Evolutionary conservation across 2,797 vertebrate genomes (phyloP).

Genomic region (Natrix natrix): DNA sequence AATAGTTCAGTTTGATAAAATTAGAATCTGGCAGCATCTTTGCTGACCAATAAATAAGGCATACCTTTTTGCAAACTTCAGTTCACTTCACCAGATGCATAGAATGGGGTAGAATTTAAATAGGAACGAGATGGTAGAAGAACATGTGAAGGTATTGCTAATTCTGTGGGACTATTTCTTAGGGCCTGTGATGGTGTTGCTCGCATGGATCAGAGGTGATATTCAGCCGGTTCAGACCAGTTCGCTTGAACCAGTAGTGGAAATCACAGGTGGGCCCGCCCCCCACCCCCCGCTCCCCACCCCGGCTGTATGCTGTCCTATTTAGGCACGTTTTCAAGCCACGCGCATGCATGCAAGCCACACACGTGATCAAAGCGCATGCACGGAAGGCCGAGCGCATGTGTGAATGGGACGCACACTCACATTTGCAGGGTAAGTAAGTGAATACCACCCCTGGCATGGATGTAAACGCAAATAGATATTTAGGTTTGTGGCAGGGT

Average conservation of each 20-base stretch:
- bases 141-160: neutral
- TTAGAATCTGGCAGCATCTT: neutral
- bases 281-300: too few relatives aligned
- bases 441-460: neutral
- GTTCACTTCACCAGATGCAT: neutral
- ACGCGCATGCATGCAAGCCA: too few relatives aligned
- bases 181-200: neutral
- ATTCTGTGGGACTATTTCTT: neutral
- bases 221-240: too few relatives aligned
- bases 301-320: too few relatives aligned
- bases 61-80: neutral
- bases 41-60: neutral
- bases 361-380: too few relatives aligned
- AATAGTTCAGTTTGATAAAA: neutral
- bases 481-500: neutral
- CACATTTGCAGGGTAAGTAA: too few relatives aligned
- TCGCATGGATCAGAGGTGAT: neutral
- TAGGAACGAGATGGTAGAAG: neutral
- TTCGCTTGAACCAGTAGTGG: too few relatives aligned
- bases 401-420: too few relatives aligned
- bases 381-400: too few relatives aligned
- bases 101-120: neutral
- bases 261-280: too few relatives aligned
- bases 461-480: neutral
- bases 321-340: too few relatives aligned